phyloP scores from a whole-genome alignment of 2,113 vertebrate genomes.

The Melanerpes formicivorus region DNA sequence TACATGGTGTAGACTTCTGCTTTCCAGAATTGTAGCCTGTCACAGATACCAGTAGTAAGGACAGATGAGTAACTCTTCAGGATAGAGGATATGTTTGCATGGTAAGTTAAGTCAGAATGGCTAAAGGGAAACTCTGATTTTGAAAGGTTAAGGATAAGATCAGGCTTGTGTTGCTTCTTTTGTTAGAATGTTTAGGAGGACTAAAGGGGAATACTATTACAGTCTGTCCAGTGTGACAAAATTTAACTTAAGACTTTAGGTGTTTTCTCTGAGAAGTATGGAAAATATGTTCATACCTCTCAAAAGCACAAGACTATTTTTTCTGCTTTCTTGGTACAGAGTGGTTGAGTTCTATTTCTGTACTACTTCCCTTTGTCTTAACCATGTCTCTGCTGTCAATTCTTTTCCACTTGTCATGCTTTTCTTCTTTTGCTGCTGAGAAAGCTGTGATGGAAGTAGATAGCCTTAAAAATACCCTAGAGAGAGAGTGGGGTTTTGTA shows the following conservation, averaged over 20 bases:
- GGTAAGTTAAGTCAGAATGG: not conserved
- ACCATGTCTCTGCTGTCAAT: not conserved
- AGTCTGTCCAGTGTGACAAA: not conserved
- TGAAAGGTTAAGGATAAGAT: not conserved
- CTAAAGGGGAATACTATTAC: not conserved
- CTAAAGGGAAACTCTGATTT: not conserved
- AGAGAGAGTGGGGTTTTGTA: not conserved
- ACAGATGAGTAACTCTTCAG: not conserved
- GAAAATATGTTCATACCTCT: accelerated
- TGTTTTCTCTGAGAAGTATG: not conserved
- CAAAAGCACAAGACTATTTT: not conserved
- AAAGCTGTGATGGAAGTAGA: not conserved
- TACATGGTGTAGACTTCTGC: not conserved
- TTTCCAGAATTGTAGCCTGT: not conserved
- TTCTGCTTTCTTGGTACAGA: not conserved
- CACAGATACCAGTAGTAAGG: not conserved
- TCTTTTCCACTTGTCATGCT: not conserved
- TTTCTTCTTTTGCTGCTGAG: not conserved
- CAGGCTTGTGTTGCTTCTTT: not conserved
- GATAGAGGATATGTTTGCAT: not conserved
- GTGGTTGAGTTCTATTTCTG: not conserved
- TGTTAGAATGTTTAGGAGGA: not conserved
- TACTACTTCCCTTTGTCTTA: not conserved
- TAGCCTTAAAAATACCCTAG: not conserved
- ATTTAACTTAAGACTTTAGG: not conserved